Base-by-base conservation (phyloP, 1,140 invertebrate species). In the Drosophila busckii region DNA sequence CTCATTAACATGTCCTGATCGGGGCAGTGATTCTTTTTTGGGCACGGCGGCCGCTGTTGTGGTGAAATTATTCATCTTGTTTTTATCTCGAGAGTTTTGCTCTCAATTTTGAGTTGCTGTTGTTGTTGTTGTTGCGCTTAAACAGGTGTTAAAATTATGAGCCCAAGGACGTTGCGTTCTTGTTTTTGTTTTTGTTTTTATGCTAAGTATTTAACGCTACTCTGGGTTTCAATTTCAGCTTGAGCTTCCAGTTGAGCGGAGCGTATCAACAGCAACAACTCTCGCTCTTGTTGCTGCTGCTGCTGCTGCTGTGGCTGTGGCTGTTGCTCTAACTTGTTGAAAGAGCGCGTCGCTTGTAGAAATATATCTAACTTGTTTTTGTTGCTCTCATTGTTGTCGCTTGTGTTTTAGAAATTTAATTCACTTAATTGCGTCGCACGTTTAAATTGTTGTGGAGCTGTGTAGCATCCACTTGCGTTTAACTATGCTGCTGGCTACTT, bases 1-100 rank as follows among this genome's bases (percentile, higher is more conserved):
- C 69, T 86, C 84, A 73, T 69, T 86, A 71, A 86, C 84, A 68
- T 86, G 84, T 59, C 84, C 84, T 52, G 60, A 76, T 76, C 84
- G 68, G 38, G 84, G 84, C 62, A 86, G 60, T 37, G 78, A 42
- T 71, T 86, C 84, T 65, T 80, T 82, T 59, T 73, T 76, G 23
- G 61, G 64, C 64, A 66, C 61, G 17, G 75, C 53, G 35, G 75
- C 76, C 40, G 75, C 76, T 64, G 84, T 78, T 55, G 76, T 85
- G 66, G 84, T 84, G 40, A 86, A 86, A 78, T 86, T 86, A 67
- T 86, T 86, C 84, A 86, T 85, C 45, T 67, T 70, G 35, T 53
- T 16, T 26, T 38, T 29, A 10, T 19, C 7, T 13, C 2, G 7
- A 31, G 23, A 12, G 2, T 17, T 12, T 22, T 61, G 34, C 23